phyloP scores from a whole-genome alignment of 2,888 invertebrate species.

The Dynastes maya region DNA sequence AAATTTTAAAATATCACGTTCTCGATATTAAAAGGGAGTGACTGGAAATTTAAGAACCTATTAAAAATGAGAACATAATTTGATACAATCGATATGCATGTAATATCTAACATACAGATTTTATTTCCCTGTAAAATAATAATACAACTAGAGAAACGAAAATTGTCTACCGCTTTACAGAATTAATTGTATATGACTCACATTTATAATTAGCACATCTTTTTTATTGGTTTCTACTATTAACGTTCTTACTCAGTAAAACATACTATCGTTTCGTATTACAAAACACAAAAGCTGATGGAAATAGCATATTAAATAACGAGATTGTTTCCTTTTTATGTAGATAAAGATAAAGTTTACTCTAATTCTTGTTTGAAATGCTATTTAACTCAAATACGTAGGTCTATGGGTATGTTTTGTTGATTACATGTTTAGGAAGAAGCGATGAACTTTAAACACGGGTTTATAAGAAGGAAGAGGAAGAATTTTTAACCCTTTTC shows the following conservation, averaged over 20 bases:
- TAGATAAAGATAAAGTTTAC: too few species aligned
- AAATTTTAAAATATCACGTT: constrained; percentile 22
- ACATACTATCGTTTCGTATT: background rate
- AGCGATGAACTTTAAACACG: constrained; percentile 10
- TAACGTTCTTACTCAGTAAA: background rate
- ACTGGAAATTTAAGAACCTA: background rate
- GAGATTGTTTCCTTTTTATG: too few species aligned
- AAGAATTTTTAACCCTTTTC: constrained; percentile 21
- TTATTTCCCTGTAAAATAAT: background rate
- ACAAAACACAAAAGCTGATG: background rate
- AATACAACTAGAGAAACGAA: background rate
- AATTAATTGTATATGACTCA: constrained; percentile 33
- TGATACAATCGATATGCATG: background rate
- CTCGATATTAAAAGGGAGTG: background rate
- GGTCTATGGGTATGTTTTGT: background rate
- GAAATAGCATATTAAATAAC: background rate
- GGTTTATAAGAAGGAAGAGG: background rate
- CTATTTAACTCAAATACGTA: too few species aligned
- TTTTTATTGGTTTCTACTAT: constrained; percentile 17
- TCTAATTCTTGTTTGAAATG: too few species aligned
- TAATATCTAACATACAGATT: background rate
- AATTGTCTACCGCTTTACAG: background rate
- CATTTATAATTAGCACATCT: constrained; percentile 39
- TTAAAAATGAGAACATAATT: background rate
- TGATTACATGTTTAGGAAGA: background rate